These are phyloP conservation scores for Orchestia grillus DNA, from an alignment of 1,140 invertebrate genomes.

Conservation along the genomic window DNA sequence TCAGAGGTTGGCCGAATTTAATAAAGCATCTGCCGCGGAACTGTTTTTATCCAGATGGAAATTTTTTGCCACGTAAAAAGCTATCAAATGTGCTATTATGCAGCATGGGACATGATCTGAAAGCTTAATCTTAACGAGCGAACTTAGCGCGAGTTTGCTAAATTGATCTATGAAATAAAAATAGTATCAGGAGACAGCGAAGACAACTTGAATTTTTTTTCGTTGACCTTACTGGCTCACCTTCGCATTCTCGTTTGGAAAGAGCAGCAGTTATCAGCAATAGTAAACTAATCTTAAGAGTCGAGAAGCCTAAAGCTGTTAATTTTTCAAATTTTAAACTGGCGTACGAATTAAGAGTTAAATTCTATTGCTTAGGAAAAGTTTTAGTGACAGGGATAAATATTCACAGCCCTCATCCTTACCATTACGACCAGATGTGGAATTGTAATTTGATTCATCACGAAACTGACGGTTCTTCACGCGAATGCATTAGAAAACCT, in stretches of 20 bases:
- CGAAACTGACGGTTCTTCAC: neutral
- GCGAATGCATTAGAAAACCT: neutral
- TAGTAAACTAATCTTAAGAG: neutral
- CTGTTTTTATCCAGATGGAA: neutral
- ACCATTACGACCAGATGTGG: neutral
- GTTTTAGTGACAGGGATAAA: neutral
- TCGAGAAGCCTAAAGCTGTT: neutral
- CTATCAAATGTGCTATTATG: constrained; percentile 1
- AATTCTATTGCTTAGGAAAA: neutral
- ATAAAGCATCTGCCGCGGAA: neutral
- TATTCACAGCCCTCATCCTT: neutral
- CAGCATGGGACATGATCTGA: neutral
- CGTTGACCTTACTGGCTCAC: neutral
- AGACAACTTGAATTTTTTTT: neutral
- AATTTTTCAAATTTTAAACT: neutral
- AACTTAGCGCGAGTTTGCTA: neutral
- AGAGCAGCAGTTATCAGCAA: neutral
- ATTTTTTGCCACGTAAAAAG: neutral
- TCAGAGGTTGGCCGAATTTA: constrained; percentile 37
- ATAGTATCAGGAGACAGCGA: neutral
- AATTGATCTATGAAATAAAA: neutral
- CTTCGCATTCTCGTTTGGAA: neutral
- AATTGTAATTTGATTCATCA: neutral
- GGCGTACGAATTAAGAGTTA: neutral
- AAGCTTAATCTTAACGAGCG: neutral